Percentiles rank a stretch among this genome's conserved stretches.
phyloP scores from a whole-genome alignment of 2,888 invertebrate genomes.

The Rhodophaea formosa region DNA sequence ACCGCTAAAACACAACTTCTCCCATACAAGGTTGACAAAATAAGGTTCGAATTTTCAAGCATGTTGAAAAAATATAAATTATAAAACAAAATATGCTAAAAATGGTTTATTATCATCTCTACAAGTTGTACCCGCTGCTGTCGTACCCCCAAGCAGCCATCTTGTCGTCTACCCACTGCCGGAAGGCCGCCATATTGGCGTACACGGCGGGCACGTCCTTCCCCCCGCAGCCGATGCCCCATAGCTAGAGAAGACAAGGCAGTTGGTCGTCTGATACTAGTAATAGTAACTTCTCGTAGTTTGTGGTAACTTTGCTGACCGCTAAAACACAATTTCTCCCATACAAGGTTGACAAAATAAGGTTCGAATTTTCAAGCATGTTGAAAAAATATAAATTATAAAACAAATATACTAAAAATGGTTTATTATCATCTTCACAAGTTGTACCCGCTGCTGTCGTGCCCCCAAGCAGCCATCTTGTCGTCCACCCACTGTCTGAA shows the following conservation, averaged over 20 bases:
- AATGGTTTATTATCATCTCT: slow-evolving; percentile 16
- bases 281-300: too few relatives aligned
- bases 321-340: too few relatives aligned
- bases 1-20: too few relatives aligned
- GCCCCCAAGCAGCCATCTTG: slow-evolving; percentile 76
- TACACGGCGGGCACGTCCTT: slow-evolving; percentile 88
- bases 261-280: too few relatives aligned
- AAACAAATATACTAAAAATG: slow-evolving; percentile 15
- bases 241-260: too few relatives aligned
- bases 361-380: too few relatives aligned
- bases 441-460: slow-evolving; percentile 51
- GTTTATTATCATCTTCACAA: slow-evolving; percentile 23
- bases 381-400: too few relatives aligned
- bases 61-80: too few relatives aligned
- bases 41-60: too few relatives aligned
- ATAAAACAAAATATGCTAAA: slow-evolving; percentile 13
- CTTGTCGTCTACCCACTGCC: slow-evolving; percentile 87
- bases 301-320: too few relatives aligned
- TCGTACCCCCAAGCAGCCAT: slow-evolving; percentile 74
- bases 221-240: slow-evolving; percentile 91
- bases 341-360: too few relatives aligned
- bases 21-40: too few relatives aligned
- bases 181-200: slow-evolving; percentile 84
- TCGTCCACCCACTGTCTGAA: slow-evolving; percentile 88
- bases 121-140: slow-evolving; percentile 43